phyloP scores from a whole-genome alignment of 2,797 vertebrate genomes.

The Alcedo atthis region DNA sequence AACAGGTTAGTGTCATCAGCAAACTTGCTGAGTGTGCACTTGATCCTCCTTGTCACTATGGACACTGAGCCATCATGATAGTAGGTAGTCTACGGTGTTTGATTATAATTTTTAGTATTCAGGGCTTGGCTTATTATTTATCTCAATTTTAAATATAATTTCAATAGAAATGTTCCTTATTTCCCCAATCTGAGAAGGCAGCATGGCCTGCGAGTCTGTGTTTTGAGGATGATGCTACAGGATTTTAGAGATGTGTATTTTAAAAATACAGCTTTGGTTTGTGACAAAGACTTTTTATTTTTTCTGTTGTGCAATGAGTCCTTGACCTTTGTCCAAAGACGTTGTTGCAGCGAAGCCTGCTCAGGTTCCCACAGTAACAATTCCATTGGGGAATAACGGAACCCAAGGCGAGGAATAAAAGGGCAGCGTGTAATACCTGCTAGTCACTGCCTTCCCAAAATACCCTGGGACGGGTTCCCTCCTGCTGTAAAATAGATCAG shows the following conservation, averaged over 20 bases:
- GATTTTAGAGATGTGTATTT: not conserved
- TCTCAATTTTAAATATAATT: not conserved
- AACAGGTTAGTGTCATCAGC: no score
- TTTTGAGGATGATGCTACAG: not conserved
- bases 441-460: not conserved
- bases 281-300: not conserved
- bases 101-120: not conserved
- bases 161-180: not conserved
- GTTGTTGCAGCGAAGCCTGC: not conserved
- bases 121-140: not conserved
- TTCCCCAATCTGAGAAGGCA: not conserved
- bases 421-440: not conserved
- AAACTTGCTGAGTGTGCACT: no score
- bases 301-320: not conserved
- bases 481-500: not conserved
- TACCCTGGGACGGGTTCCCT: not conserved
- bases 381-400: slow-evolving; percentile 9
- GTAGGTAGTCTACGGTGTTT: not conserved
- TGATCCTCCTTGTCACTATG: no score
- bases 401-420: slow-evolving; percentile 31
- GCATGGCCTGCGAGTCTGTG: not conserved
- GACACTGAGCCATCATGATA: not conserved
- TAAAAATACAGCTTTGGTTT: not conserved
- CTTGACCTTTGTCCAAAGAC: not conserved
- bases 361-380: slow-evolving; percentile 51